Evolutionary conservation across 2,888 invertebrate species (phyloP).

Genomic region (Druceiella hillmani): DNA sequence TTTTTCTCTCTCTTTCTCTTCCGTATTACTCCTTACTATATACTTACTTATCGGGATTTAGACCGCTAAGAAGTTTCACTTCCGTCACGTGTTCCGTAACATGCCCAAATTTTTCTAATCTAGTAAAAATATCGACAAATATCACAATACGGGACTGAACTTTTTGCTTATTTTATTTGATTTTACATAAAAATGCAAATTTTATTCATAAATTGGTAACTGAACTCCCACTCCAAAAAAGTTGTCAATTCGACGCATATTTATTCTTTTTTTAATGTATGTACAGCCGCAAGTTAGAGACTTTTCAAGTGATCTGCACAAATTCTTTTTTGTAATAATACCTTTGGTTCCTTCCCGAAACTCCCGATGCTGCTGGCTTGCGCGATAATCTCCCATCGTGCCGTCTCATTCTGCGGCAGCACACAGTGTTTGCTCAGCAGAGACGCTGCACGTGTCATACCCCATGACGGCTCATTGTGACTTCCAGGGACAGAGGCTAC

Average conservation of each 20-base stretch:
- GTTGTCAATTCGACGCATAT: background rate
- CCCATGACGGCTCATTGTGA: constrained; percentile 62
- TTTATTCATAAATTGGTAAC: too few species aligned
- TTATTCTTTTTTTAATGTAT: constrained; percentile 1
- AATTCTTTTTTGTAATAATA: constrained; percentile 18
- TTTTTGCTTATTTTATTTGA: too few species aligned
- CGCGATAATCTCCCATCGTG: constrained; percentile 65
- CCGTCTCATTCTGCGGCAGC: constrained; percentile 40
- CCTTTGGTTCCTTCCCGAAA: constrained; percentile 61
- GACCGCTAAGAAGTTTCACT: too few species aligned
- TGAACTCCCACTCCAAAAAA: background rate
- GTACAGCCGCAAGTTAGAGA: too few species aligned
- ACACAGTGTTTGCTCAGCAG: constrained; percentile 62
- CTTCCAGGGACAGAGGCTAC: constrained; percentile 83
- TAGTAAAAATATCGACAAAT: too few species aligned
- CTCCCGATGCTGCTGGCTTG: constrained; percentile 92
- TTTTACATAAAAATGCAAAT: too few species aligned
- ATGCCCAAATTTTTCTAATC: too few species aligned
- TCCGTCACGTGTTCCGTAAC: too few species aligned
- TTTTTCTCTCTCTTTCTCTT: too few species aligned
- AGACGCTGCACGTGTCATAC: constrained; percentile 54
- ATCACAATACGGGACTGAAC: too few species aligned
- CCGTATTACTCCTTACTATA: too few species aligned
- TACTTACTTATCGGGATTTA: too few species aligned
- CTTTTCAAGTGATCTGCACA: background rate